Evolutionary conservation across 2,888 invertebrate genomes (phyloP).

Genomic region (Nowickia ferox): DNA sequence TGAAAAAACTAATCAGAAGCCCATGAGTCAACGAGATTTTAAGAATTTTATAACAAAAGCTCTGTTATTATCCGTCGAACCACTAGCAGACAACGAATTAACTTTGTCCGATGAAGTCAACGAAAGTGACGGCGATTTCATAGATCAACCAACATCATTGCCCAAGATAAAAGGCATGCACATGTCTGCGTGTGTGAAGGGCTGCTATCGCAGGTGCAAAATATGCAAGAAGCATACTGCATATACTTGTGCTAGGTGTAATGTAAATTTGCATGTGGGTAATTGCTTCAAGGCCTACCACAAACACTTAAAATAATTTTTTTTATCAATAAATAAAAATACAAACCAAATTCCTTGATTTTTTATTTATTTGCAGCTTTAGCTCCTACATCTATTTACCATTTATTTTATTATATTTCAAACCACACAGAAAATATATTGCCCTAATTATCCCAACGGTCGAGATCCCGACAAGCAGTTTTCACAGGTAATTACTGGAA

Average conservation of each 20-base stretch:
- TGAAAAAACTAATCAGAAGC: not conserved
- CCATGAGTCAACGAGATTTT: conserved; percentile 1
- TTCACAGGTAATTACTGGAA: too few species aligned
- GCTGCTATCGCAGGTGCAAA: conserved; percentile 8
- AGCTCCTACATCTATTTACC: not conserved
- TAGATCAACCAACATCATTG: not conserved
- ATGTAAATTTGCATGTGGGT: conserved; percentile 19
- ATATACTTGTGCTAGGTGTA: conserved; percentile 27
- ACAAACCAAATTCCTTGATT: not conserved
- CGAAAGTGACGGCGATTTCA: not conserved
- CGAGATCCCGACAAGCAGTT: conserved; percentile 1
- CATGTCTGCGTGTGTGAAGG: not conserved
- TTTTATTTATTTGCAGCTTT: not conserved
- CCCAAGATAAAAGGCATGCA: not conserved
- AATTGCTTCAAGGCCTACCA: conserved; percentile 21
- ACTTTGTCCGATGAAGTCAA: too few species aligned
- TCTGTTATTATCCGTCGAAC: not conserved
- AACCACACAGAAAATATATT: too few species aligned
- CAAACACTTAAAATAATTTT: conserved; percentile 12
- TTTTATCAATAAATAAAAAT: not conserved
- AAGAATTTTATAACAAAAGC: not conserved
- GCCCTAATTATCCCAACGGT: not conserved
- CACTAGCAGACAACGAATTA: too few species aligned
- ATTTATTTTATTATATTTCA: too few species aligned
- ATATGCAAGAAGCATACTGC: conserved; percentile 18